Evolutionary conservation across 2,888 invertebrate species (phyloP).

Genomic region (Galeruca laticollis): DNA sequence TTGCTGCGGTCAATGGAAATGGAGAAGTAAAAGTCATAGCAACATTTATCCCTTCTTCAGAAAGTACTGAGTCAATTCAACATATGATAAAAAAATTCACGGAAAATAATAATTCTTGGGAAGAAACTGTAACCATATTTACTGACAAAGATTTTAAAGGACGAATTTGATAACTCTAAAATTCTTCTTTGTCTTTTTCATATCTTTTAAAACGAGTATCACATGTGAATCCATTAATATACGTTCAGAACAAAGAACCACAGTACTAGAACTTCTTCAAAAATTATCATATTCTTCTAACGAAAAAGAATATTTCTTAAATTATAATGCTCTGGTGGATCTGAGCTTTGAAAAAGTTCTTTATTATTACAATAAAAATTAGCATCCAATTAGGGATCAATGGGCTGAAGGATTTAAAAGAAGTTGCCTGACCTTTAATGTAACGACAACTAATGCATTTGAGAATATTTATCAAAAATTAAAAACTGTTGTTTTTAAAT

Average conservation of each 20-base stretch:
- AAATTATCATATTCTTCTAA: too few species aligned
- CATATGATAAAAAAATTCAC: not conserved
- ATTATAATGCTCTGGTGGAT: not conserved
- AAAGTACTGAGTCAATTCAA: too few species aligned
- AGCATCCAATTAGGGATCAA: not conserved
- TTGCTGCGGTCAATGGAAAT: too few species aligned
- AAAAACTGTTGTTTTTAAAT: not conserved
- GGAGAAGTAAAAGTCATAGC: too few species aligned
- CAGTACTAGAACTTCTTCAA: slow-evolving; percentile 1
- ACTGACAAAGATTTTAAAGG: not conserved
- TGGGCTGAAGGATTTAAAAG: not conserved
- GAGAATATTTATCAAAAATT: not conserved
- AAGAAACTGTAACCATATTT: slow-evolving; percentile 1
- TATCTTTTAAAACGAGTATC: not conserved
- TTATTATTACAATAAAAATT: not conserved
- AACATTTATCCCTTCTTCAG: too few species aligned
- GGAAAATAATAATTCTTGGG: not conserved
- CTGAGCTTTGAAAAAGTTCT: not conserved
- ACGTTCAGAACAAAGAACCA: not conserved
- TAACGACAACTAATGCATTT: slow-evolving; percentile 1
- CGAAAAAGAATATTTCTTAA: not conserved
- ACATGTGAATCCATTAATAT: slow-evolving; percentile 1
- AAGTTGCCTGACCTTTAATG: too few species aligned
- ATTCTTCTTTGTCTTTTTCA: not conserved
- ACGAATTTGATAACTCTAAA: not conserved